Base-by-base conservation (phyloP, 2,113 vertebrate species). In the Percina caprodes region DNA sequence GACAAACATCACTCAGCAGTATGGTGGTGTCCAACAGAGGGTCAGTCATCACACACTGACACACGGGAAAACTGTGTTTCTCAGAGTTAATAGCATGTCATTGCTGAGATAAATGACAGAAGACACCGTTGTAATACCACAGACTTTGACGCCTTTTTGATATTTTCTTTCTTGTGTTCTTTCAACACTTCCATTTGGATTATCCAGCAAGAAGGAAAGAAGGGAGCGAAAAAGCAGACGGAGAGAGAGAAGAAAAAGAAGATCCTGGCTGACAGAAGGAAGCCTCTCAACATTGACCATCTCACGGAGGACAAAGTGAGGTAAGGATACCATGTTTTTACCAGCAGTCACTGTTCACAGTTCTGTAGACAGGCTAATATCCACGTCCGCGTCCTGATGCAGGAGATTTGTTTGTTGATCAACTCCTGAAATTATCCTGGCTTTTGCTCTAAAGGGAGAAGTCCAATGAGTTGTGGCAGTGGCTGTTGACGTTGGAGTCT, bases 181-280 rank as follows among this genome's bases (percentile, higher is more conserved):
- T 52, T 74, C 71, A 42, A 54, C 74, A 52, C 18, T 3, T 16
- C 7, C 19, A 24, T 26, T 30, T 24, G 2, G 18, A 3, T 70
- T 65, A 23, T 73, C 11, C 91, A 98, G 96, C 96, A 96, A 49
- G 98, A 99, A 19, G 94, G 95, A 69, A 96, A 95, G 74, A 96
- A 92, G 70, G 98, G 97, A 6, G 95, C 86, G 4, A 99, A 97
- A 94, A 98, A 96, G 88, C 97, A 99, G 91, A 99, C 98, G 0
- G 98, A 99, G 82, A 80, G 97, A 59, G 97, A 99, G 72, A 99
- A 99, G 95, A 99, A 99, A 88, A 98, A 96, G 93, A 98, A 97
- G 92, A 97, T 97, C 79, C 94, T 99, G 85, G 96, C 96, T 0
- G 98, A 99, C 77, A 95, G 97, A 70, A 95, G 93, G 88, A 97